Conservation (phyloP, 2,113 vertebrate species). For the Oreochromis tanganicae region DNA sequence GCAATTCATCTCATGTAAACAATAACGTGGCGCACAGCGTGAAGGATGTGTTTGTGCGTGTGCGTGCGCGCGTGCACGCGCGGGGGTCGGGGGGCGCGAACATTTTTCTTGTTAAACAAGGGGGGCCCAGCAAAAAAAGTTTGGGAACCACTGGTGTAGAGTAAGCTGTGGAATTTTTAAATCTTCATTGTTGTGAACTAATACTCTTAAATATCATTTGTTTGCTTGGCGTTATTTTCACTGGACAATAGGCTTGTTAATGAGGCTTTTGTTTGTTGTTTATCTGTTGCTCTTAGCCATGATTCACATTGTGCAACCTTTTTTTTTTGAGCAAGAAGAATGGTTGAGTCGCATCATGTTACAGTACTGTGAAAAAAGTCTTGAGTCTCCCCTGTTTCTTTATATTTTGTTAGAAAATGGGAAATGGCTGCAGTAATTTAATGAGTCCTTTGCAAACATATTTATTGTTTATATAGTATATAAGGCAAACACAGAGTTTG, state of each 20-base stretch:
- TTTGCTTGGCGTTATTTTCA: background rate
- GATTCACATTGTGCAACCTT: background rate
- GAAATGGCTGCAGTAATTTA: background rate
- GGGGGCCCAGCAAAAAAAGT: no score
- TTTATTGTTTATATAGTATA: background rate
- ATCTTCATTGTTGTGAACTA: background rate
- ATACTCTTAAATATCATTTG: background rate
- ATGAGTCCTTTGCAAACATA: rapidly evolving
- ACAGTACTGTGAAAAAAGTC: background rate
- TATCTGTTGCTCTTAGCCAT: background rate
- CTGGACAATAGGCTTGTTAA: background rate
- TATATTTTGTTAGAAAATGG: background rate
- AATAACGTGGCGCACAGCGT: no score
- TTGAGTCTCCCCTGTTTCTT: background rate
- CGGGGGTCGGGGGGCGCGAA: no score
- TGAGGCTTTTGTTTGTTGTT: background rate
- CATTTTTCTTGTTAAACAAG: no score
- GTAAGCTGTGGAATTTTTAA: background rate
- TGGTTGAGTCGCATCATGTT: background rate
- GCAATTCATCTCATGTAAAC: no score
- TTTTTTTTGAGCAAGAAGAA: background rate
- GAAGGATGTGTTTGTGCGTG: no score
- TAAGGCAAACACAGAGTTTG: background rate
- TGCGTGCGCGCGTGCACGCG: no score
- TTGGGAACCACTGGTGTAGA: no score